Base-by-base conservation (phyloP, 2,797 vertebrate species). In the Ispidina picta region DNA sequence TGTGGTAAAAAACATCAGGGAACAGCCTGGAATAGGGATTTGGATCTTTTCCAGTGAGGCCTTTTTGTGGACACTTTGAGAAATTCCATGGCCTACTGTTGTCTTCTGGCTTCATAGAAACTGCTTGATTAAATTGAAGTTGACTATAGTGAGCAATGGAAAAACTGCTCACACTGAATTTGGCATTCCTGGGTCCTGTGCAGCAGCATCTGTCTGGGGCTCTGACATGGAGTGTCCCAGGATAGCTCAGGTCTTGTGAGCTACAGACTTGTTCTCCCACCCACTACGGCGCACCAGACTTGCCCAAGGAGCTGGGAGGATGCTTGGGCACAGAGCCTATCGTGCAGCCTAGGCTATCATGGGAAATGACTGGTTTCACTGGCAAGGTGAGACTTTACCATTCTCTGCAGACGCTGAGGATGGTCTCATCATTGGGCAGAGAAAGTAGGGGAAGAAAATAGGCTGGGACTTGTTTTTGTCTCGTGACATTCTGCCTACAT, bases 401-500 rank as follows among this genome's bases (percentile, higher is more conserved):
- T 1, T 21, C 48, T 21, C 49, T 60, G 21, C 1, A 1, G 65
- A 9, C 0, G 2, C 48, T 71, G 66, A 59, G 52, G 48, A n/a
- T 54, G 51, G 19, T 51, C 6, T 63, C 8, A 46, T 13, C 79
- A 52, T 9, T 20, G 29, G 54, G 28, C 29, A 66, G 43, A 60
- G 75, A 55, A 81, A 31, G 35, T 9, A 2, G 5, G 2, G 22
- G 4, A 21, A 59, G n/a, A 33, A 66, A 64, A 56, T 8, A 8
- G 29, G 4, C 6, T 3, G 6, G 23, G 55, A 44, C 72, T 83
- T 68, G 8, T n/a, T 94, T 76, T 76, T 52, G 75, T 63, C 41
- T 26, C 52, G 43, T 39, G 90, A 48, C 59, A 77, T 89, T 91
- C 86, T 39, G 54, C 73, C 66, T 90, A 39, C 48, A 12, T 79